Conservation (phyloP, 1,140 invertebrate species). For the Mamestra configurata region DNA sequence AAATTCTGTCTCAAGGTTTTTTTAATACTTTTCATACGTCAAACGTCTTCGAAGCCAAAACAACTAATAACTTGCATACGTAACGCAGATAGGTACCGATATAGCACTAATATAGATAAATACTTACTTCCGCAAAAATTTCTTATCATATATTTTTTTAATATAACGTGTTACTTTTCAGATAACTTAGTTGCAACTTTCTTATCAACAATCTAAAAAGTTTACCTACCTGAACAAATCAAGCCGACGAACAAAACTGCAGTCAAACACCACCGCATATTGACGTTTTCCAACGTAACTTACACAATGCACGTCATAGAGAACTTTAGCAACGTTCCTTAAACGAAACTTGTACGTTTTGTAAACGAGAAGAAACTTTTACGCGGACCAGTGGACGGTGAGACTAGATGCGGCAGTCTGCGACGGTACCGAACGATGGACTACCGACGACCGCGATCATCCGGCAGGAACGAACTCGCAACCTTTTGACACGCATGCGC, state of each 20-base stretch:
- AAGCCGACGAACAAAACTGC: constrained; percentile 59
- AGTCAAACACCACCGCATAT: constrained; percentile 67
- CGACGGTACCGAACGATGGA: constrained; percentile 64
- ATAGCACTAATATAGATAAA: not conserved
- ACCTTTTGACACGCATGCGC: constrained; percentile 79
- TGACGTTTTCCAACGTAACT: constrained; percentile 39
- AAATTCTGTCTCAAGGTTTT: constrained; percentile 6
- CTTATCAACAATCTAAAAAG: constrained; percentile 2
- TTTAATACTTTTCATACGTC: not conserved
- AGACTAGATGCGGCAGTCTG: constrained; percentile 63
- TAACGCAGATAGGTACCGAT: too few relatives aligned
- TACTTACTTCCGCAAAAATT: not conserved
- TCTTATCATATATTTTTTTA: not conserved
- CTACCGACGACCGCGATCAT: constrained; percentile 71
- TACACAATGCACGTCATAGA: constrained; percentile 61
- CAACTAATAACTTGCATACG: not conserved
- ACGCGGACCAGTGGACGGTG: constrained; percentile 55
- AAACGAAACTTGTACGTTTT: constrained; percentile 22
- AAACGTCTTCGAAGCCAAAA: not conserved
- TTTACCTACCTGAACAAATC: constrained; percentile 67
- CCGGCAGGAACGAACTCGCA: constrained; percentile 60
- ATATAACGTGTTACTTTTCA: not conserved
- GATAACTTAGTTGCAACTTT: not conserved
- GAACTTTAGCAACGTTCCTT: constrained; percentile 27
- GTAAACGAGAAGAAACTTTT: constrained; percentile 65